These are phyloP conservation scores for Trichonephila inaurata DNA, from an alignment of 1,140 invertebrate species.

Conservation along the genomic window DNA sequence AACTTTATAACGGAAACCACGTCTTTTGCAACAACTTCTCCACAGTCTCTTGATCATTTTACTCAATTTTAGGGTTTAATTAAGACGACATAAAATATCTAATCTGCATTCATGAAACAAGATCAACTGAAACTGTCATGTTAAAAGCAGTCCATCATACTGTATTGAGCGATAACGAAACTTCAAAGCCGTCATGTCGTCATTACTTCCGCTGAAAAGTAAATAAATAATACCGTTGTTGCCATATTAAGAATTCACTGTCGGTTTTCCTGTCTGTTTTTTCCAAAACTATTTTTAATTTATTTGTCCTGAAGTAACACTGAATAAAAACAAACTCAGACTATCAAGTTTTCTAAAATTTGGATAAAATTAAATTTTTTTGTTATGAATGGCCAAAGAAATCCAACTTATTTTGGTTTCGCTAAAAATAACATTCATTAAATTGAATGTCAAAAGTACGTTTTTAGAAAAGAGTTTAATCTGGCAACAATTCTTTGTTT, in stretches of 20 bases:
- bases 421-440: no score
- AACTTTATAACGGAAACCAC: constrained; percentile 58
- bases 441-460: no score
- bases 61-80: no score
- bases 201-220: neutral
- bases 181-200: neutral
- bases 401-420: no score
- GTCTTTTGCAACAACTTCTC: constrained; percentile 22
- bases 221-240: neutral
- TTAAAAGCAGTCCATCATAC: neutral
- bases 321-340: no score
- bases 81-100: neutral
- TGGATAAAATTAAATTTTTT: no score
- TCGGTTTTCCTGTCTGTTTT: neutral
- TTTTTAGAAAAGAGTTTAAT: neutral
- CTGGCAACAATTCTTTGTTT: constrained; percentile 60
- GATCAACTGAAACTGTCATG: neutral
- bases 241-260: neutral
- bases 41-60: neutral
- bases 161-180: neutral
- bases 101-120: neutral
- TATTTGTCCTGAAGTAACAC: no score
- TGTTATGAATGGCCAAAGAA: no score
- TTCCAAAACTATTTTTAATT: no score
- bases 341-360: no score